Evolutionary conservation across 2,113 vertebrate genomes (phyloP), one percentile per base, ranked within the genome.

Genomic region (Physeter macrocephalus): DNA sequence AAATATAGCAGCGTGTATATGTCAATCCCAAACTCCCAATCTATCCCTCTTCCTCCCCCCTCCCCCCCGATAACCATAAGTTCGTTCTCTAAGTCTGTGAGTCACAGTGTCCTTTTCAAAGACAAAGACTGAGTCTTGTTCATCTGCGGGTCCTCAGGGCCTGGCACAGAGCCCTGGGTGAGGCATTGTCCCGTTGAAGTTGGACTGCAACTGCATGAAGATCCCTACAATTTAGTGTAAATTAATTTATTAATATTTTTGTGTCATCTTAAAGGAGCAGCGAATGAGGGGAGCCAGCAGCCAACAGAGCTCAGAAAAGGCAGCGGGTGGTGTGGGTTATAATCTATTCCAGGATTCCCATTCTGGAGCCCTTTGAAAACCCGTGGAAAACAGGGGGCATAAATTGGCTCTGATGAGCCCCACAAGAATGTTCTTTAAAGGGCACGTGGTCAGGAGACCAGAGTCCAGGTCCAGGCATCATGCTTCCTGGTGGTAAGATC

Each of bases 371-470:
- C 34, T 21, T 34, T 31, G 71, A 66, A 83, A 72, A 36, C 49
- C 27, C 23, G 3, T 29, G 78, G 36, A 52, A n/a, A 27, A 43
- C 5, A 10, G 36, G 17, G 41, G 20, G 46, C 12, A 13, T 15
- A 27, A 31, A 1, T 25, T 20, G 20, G 10, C 8, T 20, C 3
- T 14, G 29, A 6, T 23, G 9, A 66, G n/a, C 43, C 69, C 57
- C 7, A 2, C 2, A 3, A 0, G 57, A 5, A 6, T 0, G 8
- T 34, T 34, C n/a, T 34, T 49, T 34, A 27, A n/a, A 8, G 18
- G 36, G 74, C 36, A 4, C 2, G 0, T 39, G 74, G 72, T 46
- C 74, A 27, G 39, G n/a, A 43, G 23, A 3, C 4, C 62, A 31
- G 92, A n/a, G 29, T 25, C 21, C 31, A 31, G 18, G 46, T 57